Evolutionary conservation across 2,888 invertebrate genomes (phyloP), one percentile per base, ranked within the genome.

Genomic region (Ferdinandea cuprea): DNA sequence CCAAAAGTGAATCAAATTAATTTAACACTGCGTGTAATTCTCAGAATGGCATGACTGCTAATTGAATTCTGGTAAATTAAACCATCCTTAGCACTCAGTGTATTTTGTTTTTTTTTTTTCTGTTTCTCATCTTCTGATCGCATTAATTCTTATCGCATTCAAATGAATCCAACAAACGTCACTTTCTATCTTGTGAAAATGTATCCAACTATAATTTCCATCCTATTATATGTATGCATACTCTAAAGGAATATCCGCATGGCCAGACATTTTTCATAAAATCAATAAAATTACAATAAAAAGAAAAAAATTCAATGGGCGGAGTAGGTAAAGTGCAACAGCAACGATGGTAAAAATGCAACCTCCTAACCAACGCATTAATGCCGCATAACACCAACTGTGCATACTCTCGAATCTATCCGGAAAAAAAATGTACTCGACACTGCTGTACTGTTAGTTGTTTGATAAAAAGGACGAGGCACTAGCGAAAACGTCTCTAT

Each of bases 301-400:
- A 21, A 5, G n/a, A n/a, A n/a, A n/a, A n/a, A n/a, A n/a, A n/a
- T n/a, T n/a, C n/a, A n/a, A n/a, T n/a, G n/a, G n/a, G n/a, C n/a
- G n/a, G n/a, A 28, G 40, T 56, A 7, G 21, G 15, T 15, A 17
- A 42, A 15, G 30, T 28, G 44, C 17, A 32, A 52, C 19, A 44
- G 5, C 15, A 37, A 42, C 15, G 25, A 58, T n/a, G n/a, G n/a
- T n/a, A 21, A 19, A 40, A 15, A 21, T 37, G 40, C 46, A 40
- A 19, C 35, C 17, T 44, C 52, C 54, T 56, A 58, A 74, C 56
- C 50, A 42, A 74, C 66, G 58, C 66, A 74, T 66, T 74, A 66
- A 66, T 74, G 74, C 74, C 74, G 74, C 74, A 74, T 66, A 74
- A 66, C 74, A 66, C 66, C 66, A 74, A 66, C 21, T 30, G 56